These are phyloP conservation scores for Ferdinandea cuprea DNA, from an alignment of 2,888 invertebrate genomes.

Conservation along the genomic window DNA sequence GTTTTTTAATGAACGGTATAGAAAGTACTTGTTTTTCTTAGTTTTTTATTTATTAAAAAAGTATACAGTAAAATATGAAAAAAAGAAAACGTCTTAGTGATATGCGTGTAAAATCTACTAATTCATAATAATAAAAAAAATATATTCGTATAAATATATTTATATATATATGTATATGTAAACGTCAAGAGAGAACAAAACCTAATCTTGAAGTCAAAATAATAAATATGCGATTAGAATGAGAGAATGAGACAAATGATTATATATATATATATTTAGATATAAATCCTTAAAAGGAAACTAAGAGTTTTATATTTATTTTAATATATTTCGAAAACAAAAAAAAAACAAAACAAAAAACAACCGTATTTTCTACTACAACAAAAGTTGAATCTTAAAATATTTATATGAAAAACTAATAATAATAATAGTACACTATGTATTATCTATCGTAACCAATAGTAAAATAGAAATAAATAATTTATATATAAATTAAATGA, in stretches of 20 bases:
- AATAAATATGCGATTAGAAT: constrained; percentile 40
- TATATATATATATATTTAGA: constrained; percentile 26
- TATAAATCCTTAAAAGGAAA: constrained; percentile 33
- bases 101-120: constrained; percentile 15
- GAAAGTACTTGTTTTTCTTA: background rate
- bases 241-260: constrained; percentile 54
- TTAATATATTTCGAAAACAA: constrained; percentile 30
- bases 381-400: constrained; percentile 8
- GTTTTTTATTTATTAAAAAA: background rate
- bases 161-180: constrained; percentile 1
- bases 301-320: constrained; percentile 46
- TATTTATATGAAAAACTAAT: constrained; percentile 5
- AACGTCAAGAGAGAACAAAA: background rate
- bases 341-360: no score
- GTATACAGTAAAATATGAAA: background rate
- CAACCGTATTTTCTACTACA: constrained; percentile 24
- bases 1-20: background rate
- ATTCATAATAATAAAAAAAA: constrained; percentile 7
- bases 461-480: constrained; percentile 4
- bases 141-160: background rate
- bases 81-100: constrained; percentile 9
- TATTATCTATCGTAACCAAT: constrained; percentile 4
- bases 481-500: background rate
- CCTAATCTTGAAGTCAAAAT: constrained; percentile 3
- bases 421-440: constrained; percentile 17